A percentile compares a stretch with the other conserved stretches of the same genome.
These are phyloP conservation scores for Melipona beecheii DNA, from an alignment of 2,888 invertebrate species.

Conservation along the genomic window DNA sequence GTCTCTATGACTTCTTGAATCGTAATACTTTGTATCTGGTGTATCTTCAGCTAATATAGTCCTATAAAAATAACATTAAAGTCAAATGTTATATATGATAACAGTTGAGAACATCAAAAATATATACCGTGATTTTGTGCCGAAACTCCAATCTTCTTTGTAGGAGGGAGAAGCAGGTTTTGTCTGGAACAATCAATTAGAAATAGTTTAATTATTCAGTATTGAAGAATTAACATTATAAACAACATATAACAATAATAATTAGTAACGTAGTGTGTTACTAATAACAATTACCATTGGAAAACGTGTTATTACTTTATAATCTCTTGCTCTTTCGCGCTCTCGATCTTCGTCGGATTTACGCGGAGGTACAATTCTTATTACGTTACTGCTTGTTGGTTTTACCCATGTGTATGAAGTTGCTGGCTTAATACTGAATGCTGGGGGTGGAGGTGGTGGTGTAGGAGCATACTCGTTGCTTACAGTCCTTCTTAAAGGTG, in stretches of 20 bases:
- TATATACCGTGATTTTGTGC: conserved; percentile 77
- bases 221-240: neutral
- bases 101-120: conserved; percentile 10
- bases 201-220: neutral
- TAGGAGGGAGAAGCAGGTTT: conserved; percentile 73
- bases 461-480: conserved; percentile 82
- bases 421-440: conserved; percentile 79
- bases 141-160: conserved; percentile 79
- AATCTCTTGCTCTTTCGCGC: conserved; percentile 78
- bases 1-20: conserved; percentile 77
- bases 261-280: neutral
- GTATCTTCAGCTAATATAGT: conserved; percentile 78
- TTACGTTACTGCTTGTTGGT: conserved; percentile 65
- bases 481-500: conserved; percentile 80
- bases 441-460: conserved; percentile 81
- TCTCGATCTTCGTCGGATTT: conserved; percentile 68
- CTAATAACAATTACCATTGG: conserved; percentile 70
- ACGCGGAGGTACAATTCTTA: conserved; percentile 62
- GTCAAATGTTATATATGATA: neutral
- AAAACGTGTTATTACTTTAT: conserved; percentile 76
- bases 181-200: conserved; percentile 60
- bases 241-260: neutral
- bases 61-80: conserved; percentile 54
- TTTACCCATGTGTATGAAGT: conserved; percentile 82
- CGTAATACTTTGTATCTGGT: conserved; percentile 76